Evolutionary conservation across 2,797 vertebrate species (phyloP), one percentile per base, ranked within the genome.

Genomic region (Cynodonichthys magdalenae): DNA sequence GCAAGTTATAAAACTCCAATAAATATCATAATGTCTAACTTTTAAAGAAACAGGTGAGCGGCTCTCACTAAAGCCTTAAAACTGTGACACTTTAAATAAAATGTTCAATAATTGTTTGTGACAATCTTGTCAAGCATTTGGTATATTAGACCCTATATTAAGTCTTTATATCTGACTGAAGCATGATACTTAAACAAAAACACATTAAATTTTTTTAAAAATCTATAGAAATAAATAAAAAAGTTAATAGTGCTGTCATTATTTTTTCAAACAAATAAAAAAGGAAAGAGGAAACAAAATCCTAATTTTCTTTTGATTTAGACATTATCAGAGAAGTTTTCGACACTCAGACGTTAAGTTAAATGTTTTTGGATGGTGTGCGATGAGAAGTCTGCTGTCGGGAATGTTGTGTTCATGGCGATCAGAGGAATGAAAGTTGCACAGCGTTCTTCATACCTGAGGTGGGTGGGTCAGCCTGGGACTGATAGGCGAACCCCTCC

Each of bases 361-460:
- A 10, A 39, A n/a, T 1, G 24, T 4, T 44, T 45, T 31, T 31
- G 31, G 9, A 31, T 12, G 36, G 36, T 31, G 50, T 56, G 57
- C 41, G 27, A 29, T 3, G 9, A 17, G 15, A 66, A 34, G 12
- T 31, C 54, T 44, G 61, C 64, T n/a, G 11, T 3, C 70, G 74
- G 90, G 88, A 63, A 86, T 86, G 87, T 6, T 69, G 0, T 46
- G 64, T 61, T 55, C 53, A 57, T 29, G 15, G 11, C 11, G 39
- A 66, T 61, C 29, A 63, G 57, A 87, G 64, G 78, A 79, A 87
- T 89, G 81, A 81, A 71, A 53, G 29, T 55, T 70, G 55, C 84
- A 80, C 89, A 86, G 71, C 84, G 69, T 11, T 17, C 47, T 34
- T 59, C 57, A 59, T 59, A 59, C 57, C 57, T 59, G 1, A 11